These are phyloP conservation scores for Stomorhina lunata DNA, from an alignment of 2,888 invertebrate species.

Conservation along the genomic window DNA sequence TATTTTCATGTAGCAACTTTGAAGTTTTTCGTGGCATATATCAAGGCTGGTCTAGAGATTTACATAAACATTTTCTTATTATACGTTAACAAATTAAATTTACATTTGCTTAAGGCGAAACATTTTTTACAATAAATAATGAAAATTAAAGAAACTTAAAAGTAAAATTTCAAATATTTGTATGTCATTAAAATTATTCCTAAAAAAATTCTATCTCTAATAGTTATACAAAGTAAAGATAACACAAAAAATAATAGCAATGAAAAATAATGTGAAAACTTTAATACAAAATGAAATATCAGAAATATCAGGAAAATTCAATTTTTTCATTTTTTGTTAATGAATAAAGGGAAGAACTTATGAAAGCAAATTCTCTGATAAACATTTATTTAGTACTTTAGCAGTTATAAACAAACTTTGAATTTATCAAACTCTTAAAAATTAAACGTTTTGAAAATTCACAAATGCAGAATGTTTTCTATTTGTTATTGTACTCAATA, in stretches of 20 bases:
- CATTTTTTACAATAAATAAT: too few relatives aligned
- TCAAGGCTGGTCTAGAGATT: constrained; percentile 23
- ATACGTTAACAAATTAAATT: not conserved
- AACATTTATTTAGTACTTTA: constrained; percentile 18
- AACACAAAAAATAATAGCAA: too few relatives aligned
- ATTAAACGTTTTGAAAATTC: constrained; percentile 43
- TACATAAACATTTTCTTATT: constrained; percentile 19
- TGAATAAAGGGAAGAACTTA: not conserved
- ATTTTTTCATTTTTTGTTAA: not conserved
- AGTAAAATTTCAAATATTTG: constrained; percentile 11
- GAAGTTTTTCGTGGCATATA: not conserved
- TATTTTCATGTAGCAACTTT: not conserved
- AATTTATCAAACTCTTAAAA: constrained; percentile 49
- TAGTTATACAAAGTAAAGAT: too few relatives aligned
- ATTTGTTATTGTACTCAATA: constrained; percentile 17
- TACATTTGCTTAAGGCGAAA: not conserved
- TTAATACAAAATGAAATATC: constrained; percentile 6
- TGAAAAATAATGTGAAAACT: not conserved
- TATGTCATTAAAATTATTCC: constrained; percentile 22
- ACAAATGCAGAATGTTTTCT: constrained; percentile 5
- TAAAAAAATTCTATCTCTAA: too few relatives aligned
- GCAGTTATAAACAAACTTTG: not conserved
- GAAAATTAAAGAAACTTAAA: not conserved
- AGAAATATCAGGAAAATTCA: not conserved
- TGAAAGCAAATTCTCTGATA: constrained; percentile 12